Base-by-base conservation (phyloP, 2,113 vertebrate species). In the Orientallactaga bullata region DNA sequence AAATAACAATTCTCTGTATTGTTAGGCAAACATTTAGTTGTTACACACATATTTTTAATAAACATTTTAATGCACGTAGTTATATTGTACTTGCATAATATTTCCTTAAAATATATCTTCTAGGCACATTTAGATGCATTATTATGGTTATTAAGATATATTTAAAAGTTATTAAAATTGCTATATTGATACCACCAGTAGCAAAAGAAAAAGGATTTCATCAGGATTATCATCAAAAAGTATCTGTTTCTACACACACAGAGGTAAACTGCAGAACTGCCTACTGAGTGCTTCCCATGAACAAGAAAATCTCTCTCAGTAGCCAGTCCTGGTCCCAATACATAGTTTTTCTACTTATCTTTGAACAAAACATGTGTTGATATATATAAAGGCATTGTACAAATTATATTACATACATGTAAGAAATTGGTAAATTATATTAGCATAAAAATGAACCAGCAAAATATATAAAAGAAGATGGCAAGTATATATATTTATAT, bases 31-130 rank as follows among this genome's bases (percentile, higher is more conserved):
- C 30, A 66, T 74, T 85, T 91, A 90, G 39, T 42, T 74, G 73
- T 73, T 84, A 60, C 16, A 39, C 30, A 9, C 12, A 82, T 94
- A 58, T 85, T 90, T 89, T 5, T 66, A 72, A 83, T 81, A 65
- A 88, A 65, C 16, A 76, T 47, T 95, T 92, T 83, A 63, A 39
- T 61, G 12, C 3, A 68, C 1, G 16, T 39, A 86, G n/a, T 23
- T 77, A 16, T 74, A 73, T 60, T 92, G 58, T 92, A 66, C 23
- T 92, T 88, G 7, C 26, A 21, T 92, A 90, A 80, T 63, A 71
- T 61, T 88, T 96, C 15, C n/a, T 68, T 91, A 93, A 93, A 86
- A 79, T 71, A 85, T 90, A 77, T 91, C 1, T 9, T 55, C 60
- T 58, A 26, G 78, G 15, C 35, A 88, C 82, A 20, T 74, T 95